These are phyloP conservation scores for Rhagonycha lutea DNA, from an alignment of 2,888 invertebrate genomes.

Conservation along the genomic window DNA sequence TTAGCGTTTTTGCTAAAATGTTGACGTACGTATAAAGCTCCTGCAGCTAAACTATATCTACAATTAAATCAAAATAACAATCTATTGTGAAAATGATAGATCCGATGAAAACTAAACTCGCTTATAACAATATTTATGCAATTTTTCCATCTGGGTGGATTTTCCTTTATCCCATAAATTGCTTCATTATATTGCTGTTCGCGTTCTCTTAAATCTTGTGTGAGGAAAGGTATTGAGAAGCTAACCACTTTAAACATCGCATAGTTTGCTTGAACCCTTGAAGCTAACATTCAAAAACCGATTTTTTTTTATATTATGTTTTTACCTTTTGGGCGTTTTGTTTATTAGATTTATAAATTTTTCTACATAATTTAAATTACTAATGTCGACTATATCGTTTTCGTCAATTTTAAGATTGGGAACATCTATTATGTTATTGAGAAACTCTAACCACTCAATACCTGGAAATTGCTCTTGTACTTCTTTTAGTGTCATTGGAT, in stretches of 20 bases:
- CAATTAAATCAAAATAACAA: slow-evolving; percentile 11
- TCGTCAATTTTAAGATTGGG: slow-evolving; percentile 63
- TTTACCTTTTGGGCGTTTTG: slow-evolving; percentile 59
- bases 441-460: slow-evolving; percentile 81
- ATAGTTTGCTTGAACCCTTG: slow-evolving; percentile 82
- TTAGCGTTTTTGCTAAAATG: slow-evolving; percentile 85
- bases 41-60: slow-evolving; percentile 70
- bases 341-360: slow-evolving; percentile 67
- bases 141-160: slow-evolving; percentile 84
- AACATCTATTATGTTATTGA: slow-evolving; percentile 75
- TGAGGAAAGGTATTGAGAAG: slow-evolving; percentile 79
- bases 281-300: neutral
- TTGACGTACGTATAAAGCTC: slow-evolving; percentile 79
- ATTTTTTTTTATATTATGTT: neutral
- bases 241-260: slow-evolving; percentile 89
- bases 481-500: slow-evolving; percentile 81
- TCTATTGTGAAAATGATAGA: neutral
- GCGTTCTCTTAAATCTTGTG: slow-evolving; percentile 74
- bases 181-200: slow-evolving; percentile 81
- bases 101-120: neutral
- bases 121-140: slow-evolving; percentile 77
- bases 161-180: slow-evolving; percentile 79
- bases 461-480: slow-evolving; percentile 75
- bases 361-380: slow-evolving; percentile 79
- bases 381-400: slow-evolving; percentile 80